phyloP scores from a whole-genome alignment of 2,888 invertebrate genomes.

The Sarcophaga subvicina region DNA sequence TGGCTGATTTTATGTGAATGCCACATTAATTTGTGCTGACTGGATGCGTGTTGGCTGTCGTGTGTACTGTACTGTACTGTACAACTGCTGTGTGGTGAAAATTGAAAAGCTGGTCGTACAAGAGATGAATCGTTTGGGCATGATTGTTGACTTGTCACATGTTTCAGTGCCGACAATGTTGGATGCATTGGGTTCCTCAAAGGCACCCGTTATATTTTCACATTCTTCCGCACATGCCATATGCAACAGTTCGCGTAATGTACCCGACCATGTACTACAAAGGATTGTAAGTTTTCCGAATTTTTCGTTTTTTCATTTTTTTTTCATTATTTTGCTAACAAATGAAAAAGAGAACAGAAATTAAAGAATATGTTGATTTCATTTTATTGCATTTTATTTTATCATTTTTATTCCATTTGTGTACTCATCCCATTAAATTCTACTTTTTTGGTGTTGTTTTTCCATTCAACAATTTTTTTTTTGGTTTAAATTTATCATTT shows the following conservation, averaged over 20 bases:
- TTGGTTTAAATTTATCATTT: slow-evolving; percentile 20
- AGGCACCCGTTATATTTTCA: slow-evolving; percentile 93
- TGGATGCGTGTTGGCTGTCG: slow-evolving; percentile 56
- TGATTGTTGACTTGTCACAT: slow-evolving; percentile 93
- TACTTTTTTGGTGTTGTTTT: neutral
- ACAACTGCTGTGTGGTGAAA: slow-evolving; percentile 13
- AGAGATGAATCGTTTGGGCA: slow-evolving; percentile 94
- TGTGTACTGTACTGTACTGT: neutral
- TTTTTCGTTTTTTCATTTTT: no score
- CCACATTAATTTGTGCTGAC: slow-evolving; percentile 18
- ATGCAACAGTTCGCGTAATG: slow-evolving; percentile 91
- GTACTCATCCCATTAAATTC: slow-evolving; percentile 18
- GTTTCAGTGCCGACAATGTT: slow-evolving; percentile 91
- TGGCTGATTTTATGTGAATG: neutral
- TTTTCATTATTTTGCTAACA: neutral
- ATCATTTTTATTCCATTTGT: slow-evolving; percentile 21
- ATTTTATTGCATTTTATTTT: slow-evolving; percentile 24
- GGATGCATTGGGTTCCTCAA: slow-evolving; percentile 88
- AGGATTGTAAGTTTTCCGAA: slow-evolving; percentile 83
- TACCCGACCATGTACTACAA: slow-evolving; percentile 89
- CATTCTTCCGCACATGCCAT: slow-evolving; percentile 92
- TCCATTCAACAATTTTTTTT: slow-evolving; percentile 19
- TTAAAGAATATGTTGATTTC: slow-evolving; percentile 51
- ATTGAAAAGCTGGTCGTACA: slow-evolving; percentile 87
- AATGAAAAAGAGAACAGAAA: neutral